Evolutionary conservation across 1,140 invertebrate species (phyloP), one percentile per base, ranked within the genome.

Genomic region (Heterodera schachtii): DNA sequence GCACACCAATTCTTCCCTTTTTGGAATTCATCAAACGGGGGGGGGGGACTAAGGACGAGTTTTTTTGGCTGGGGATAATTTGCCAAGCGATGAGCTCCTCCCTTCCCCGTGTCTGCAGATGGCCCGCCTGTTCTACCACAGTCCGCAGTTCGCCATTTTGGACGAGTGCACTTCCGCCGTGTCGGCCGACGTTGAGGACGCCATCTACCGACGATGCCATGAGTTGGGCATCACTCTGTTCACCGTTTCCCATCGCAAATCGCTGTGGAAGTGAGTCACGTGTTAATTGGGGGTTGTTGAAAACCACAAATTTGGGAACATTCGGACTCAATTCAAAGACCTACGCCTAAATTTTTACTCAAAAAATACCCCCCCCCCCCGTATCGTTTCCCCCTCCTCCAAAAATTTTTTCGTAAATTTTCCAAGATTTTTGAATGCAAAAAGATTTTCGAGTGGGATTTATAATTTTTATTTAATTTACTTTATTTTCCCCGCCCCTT

Each of bases 131-230:
- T 97, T 99, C 90, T 99, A 99, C 91, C 96, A 98, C 90, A 93
- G 90, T 86, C 97, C 97, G 13, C 96, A 98, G 91, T 99, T 98
- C 92, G 97, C 97, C 46, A 98, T 98, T 88, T 91, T 99, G 80
- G 97, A 99, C 90, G 97, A 99, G 91, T 99, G 97, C 89, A 99
- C 97, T 0, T 90, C 90, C n/a, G 96, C 96, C 5, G 96, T 98
- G 0, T 97, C 95, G 83, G 95, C 98, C 0, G 97, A 98, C 90
- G 96, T 98, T 0, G 97, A 98, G 90, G 96, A 95, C 79, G 94
- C 93, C 71, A 98, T 99, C 94, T 98, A 99, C 88, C 93, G 94
- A 82, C 95, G 97, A 90, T 97, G 96, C 87, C 92, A 93, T 84
- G 89, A 92, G 90, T 93, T 94, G 85, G 95, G 95, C 64, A 98